Conservation (phyloP, 1,140 invertebrate genomes). For the Temnothorax longispinosus region DNA sequence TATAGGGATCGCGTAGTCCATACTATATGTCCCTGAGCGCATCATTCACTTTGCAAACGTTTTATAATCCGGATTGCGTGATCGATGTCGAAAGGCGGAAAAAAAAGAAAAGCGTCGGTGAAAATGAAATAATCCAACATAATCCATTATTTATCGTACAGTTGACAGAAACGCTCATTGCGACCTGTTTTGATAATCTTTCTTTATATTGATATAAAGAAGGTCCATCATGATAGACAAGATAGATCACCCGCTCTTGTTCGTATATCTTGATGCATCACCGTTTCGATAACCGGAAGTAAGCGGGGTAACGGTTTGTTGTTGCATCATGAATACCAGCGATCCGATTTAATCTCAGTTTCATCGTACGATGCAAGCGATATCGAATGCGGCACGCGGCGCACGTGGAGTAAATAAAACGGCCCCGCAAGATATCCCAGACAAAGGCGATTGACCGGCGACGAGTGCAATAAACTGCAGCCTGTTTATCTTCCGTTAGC, state of each 20-base stretch:
- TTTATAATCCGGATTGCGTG: slow-evolving; percentile 1
- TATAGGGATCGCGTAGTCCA: too few relatives aligned
- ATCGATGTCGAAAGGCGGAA: background rate
- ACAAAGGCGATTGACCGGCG: slow-evolving; percentile 56
- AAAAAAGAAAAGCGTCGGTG: background rate
- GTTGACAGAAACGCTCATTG: background rate
- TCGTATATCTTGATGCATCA: background rate
- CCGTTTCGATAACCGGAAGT: slow-evolving; percentile 12
- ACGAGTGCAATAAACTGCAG: slow-evolving; percentile 29
- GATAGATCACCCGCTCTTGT: slow-evolving; percentile 9
- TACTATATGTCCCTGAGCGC: too few relatives aligned
- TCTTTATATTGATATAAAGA: background rate
- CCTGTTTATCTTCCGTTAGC: slow-evolving; percentile 74
- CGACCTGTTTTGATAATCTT: background rate
- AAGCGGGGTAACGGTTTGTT: background rate
- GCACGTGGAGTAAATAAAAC: slow-evolving; percentile 59
- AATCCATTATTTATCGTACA: slow-evolving; percentile 5
- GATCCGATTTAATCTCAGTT: slow-evolving; percentile 52
- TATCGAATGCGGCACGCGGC: slow-evolving; percentile 47
- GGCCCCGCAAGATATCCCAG: slow-evolving; percentile 59
- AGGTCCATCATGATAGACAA: background rate
- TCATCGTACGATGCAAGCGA: slow-evolving; percentile 19
- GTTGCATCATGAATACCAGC: background rate
- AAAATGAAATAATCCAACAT: slow-evolving; percentile 7
- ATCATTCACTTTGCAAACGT: background rate